These are phyloP conservation scores for Ophion ellenae DNA, from an alignment of 2,888 invertebrate species.

Conservation along the genomic window DNA sequence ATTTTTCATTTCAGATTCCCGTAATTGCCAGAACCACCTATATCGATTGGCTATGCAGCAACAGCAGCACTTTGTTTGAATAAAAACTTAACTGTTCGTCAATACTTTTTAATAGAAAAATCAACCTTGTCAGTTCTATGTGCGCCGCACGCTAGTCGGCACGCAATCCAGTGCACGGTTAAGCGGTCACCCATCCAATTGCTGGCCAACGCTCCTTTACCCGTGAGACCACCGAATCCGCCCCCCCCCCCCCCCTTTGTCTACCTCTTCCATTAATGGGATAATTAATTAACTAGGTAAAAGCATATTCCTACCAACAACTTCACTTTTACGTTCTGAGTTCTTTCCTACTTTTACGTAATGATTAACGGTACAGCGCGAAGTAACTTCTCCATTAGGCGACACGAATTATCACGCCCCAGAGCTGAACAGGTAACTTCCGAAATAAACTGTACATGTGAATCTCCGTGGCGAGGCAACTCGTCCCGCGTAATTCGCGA, in stretches of 20 bases:
- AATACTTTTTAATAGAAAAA: background rate
- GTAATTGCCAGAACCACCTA: too few relatives aligned
- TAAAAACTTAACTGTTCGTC: background rate
- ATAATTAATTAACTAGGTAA: too few relatives aligned
- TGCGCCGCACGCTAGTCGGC: too few relatives aligned
- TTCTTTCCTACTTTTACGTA: background rate
- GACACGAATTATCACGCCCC: background rate
- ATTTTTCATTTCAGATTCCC: background rate
- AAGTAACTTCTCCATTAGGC: background rate
- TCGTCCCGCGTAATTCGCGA: background rate
- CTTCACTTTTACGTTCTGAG: background rate
- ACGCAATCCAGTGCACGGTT: background rate
- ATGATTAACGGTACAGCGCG: background rate
- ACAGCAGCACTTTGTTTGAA: too few relatives aligned
- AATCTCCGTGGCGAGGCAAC: background rate
- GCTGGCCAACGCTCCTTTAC: background rate
- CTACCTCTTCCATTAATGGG: background rate
- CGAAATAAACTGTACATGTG: slow-evolving; percentile 4
- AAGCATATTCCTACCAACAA: background rate
- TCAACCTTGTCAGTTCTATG: too few relatives aligned
- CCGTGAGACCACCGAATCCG: background rate
- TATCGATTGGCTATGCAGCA: too few relatives aligned
- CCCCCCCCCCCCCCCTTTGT: background rate
- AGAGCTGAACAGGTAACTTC: background rate
- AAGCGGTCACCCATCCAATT: background rate